Base-by-base conservation (phyloP, 2,113 vertebrate genomes). In the Zapornia atra region DNA sequence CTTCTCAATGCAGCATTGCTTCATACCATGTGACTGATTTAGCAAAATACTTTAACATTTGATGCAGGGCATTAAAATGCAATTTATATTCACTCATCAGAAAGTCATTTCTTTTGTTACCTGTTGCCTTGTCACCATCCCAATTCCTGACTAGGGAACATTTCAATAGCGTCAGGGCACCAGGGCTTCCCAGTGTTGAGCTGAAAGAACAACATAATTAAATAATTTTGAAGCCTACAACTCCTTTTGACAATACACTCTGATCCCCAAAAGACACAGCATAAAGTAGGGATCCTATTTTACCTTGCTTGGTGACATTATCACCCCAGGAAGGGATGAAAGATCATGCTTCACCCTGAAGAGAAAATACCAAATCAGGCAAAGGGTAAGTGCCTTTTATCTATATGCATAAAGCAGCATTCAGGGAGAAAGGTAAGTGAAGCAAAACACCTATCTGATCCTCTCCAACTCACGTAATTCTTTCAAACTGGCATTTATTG, bases 401-500 rank as follows among this genome's bases (percentile, higher is more conserved):
- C 48, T 61, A 1, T 6, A 38, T 18, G 53, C 83, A 61, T 15
- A 65, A 94, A 85, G 15, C 14, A 90, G 31, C 36, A 12, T 44
- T 71, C 61, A n/a, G 63, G 57, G 63, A 85, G n/a, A 85, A 92
- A 82, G 36, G 63, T 61, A 89, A 34, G 42, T 21, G 77, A 94
- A 64, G 50, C 57, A 82, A 90, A 94, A 44, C 61, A 80, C 61
- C 56, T 79, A 60, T 65, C 91, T 53, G 34, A 76, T 25, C 57
- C 44, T 76, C 73, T 82, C 69, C 38, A 61, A 36, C 36, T 91
- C 73, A 77, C 7, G 3, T 28, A 59, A 65, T 76, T 4, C 8
- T 86, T 94, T 90, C 60, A 85, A 69, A 61, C 26, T 79, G 69
- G 26, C 59, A 72, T 79, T 94, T 96, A 79, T 80, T 85, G 48